phyloP scores from a whole-genome alignment of 2,888 invertebrate species.

The Erynnis tages region DNA sequence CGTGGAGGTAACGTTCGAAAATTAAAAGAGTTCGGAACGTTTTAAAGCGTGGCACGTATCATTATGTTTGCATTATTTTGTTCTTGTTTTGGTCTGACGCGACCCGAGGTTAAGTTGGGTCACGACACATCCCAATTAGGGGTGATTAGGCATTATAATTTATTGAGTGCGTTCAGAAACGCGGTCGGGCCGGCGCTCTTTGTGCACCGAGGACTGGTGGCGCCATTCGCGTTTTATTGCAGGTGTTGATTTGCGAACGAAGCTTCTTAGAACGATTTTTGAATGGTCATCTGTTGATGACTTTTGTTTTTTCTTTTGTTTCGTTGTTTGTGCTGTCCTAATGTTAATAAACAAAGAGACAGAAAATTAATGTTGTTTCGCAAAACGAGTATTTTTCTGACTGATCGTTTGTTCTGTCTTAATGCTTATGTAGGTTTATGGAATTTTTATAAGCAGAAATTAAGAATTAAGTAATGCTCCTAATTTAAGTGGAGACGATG shows the following conservation, averaged over 20 bases:
- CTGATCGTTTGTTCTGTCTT: too few relatives aligned
- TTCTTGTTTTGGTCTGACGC: slow-evolving; percentile 54
- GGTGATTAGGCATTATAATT: slow-evolving; percentile 77
- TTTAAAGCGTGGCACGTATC: slow-evolving; percentile 62
- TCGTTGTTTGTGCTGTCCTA: neutral
- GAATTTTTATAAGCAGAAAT: too few relatives aligned
- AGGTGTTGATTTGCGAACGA: slow-evolving; percentile 66
- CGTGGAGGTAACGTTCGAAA: slow-evolving; percentile 65
- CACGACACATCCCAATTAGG: slow-evolving; percentile 79
- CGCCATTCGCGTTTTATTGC: slow-evolving; percentile 55
- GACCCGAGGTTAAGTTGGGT: slow-evolving; percentile 78
- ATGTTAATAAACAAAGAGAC: neutral
- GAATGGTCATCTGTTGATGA: slow-evolving; percentile 36
- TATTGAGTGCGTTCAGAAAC: slow-evolving; percentile 72
- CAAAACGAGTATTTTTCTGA: neutral
- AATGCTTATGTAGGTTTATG: too few relatives aligned
- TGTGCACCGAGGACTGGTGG: slow-evolving; percentile 48
- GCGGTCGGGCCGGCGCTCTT: slow-evolving; percentile 56
- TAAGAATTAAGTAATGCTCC: too few relatives aligned
- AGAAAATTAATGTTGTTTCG: neutral
- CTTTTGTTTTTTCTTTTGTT: slow-evolving; percentile 30
- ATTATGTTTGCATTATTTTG: slow-evolving; percentile 78
- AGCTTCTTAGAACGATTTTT: slow-evolving; percentile 45
- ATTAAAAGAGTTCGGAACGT: slow-evolving; percentile 67
- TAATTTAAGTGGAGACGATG: too few relatives aligned